Evolutionary conservation across 2,113 vertebrate genomes (phyloP).

Genomic region (Notothenia coriiceps): DNA sequence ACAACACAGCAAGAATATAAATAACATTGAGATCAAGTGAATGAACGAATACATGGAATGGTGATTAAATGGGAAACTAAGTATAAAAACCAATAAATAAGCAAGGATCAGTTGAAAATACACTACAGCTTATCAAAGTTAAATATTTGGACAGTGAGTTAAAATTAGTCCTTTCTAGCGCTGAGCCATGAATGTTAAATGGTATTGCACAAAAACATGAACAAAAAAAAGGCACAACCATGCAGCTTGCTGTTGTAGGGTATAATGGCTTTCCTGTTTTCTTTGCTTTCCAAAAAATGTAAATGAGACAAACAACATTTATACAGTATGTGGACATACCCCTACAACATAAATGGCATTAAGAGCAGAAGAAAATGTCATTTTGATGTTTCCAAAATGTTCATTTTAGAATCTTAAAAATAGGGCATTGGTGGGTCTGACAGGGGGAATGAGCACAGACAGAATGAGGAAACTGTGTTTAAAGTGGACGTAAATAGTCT

Average conservation of each 20-base stretch:
- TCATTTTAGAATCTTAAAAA: conserved; percentile 6
- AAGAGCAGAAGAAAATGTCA: neutral
- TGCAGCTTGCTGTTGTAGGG: conserved; percentile 29
- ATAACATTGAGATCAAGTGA: conserved; percentile 37
- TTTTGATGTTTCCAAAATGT: conserved; percentile 1
- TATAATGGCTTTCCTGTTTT: conserved; percentile 19
- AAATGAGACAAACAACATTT: conserved; percentile 18
- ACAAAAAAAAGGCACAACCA: conserved; percentile 46
- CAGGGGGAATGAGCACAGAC: conserved; percentile 4
- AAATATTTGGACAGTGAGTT: conserved; percentile 61
- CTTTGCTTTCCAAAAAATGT: conserved; percentile 27
- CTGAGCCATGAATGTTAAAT: conserved; percentile 56
- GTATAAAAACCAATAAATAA: conserved; percentile 58
- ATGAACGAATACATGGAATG: conserved; percentile 29
- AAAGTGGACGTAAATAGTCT: conserved; percentile 55
- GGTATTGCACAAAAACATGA: conserved; percentile 48
- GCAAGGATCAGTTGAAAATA: conserved; percentile 45
- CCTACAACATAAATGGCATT: neutral
- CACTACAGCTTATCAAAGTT: conserved; percentile 47
- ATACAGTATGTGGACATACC: conserved; percentile 14
- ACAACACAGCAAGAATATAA: conserved; percentile 27
- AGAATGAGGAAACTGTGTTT: conserved; percentile 22
- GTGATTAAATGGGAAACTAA: conserved; percentile 42
- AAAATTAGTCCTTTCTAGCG: conserved; percentile 23
- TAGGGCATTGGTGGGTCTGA: conserved; percentile 3